phyloP scores from a whole-genome alignment of 2,113 vertebrate species.

The Ctenomys sociabilis region DNA sequence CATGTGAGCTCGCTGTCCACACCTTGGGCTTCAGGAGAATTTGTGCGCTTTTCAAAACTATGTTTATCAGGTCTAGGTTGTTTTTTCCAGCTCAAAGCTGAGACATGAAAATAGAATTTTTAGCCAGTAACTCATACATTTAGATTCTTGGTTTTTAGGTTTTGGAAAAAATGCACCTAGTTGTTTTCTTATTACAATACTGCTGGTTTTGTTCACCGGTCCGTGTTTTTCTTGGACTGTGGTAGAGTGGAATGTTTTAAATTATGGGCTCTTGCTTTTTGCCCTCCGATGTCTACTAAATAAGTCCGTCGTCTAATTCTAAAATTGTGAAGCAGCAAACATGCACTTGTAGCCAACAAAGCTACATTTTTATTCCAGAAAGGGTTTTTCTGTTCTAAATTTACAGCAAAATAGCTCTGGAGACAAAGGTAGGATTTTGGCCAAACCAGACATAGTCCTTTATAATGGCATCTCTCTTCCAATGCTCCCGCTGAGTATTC shows the following conservation, averaged over 20 bases:
- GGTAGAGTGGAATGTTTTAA: slow-evolving; percentile 88
- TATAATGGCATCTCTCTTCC: slow-evolving; percentile 82
- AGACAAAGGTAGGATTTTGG: slow-evolving; percentile 86
- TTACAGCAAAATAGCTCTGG: slow-evolving; percentile 85
- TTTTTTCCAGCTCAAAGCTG: slow-evolving; percentile 78
- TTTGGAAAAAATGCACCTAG: slow-evolving; percentile 89
- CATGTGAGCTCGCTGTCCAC: slow-evolving; percentile 61
- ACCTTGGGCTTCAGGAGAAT: slow-evolving; percentile 56
- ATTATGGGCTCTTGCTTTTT: slow-evolving; percentile 88
- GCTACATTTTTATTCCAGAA: slow-evolving; percentile 87
- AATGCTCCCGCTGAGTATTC: slow-evolving; percentile 78
- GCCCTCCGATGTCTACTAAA: slow-evolving; percentile 88
- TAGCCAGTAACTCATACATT: slow-evolving; percentile 86
- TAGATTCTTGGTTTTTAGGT: slow-evolving; percentile 87
- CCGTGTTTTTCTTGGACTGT: slow-evolving; percentile 89
- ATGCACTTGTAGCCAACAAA: slow-evolving; percentile 86
- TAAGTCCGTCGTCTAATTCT: slow-evolving; percentile 89
- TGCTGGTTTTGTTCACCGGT: slow-evolving; percentile 88
- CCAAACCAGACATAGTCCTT: slow-evolving; percentile 84
- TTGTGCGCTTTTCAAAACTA: slow-evolving; percentile 66
- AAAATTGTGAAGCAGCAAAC: slow-evolving; percentile 89
- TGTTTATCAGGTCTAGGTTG: slow-evolving; percentile 76
- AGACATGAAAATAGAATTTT: slow-evolving; percentile 86
- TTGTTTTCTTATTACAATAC: slow-evolving; percentile 91
- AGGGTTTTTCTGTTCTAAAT: slow-evolving; percentile 88